phyloP scores from a whole-genome alignment of 2,888 invertebrate species.

The Kryphioiulus occultus region DNA sequence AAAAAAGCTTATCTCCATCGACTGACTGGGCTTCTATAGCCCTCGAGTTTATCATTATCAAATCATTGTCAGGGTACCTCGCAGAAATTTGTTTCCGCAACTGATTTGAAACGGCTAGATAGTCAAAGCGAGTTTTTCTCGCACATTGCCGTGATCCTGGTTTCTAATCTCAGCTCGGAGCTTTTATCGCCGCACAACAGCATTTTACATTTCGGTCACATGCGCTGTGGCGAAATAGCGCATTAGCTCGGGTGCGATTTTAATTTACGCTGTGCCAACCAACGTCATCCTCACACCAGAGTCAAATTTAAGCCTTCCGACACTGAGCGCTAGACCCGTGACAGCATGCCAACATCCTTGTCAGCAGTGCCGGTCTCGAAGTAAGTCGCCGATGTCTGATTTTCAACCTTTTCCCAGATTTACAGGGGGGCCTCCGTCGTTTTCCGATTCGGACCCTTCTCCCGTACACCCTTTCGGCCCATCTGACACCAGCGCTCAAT shows the following conservation, averaged over 20 bases:
- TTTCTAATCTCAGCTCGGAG: neutral
- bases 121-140: neutral
- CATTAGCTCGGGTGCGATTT: neutral
- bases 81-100: neutral
- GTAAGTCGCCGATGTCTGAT: neutral
- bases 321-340: too few relatives aligned
- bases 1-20: neutral
- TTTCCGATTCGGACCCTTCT: neutral
- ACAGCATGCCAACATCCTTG: neutral
- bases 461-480: neutral
- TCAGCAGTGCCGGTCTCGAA: neutral
- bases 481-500: constrained; percentile 15
- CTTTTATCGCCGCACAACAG: neutral
- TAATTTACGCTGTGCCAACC: neutral
- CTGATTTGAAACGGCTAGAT: neutral
- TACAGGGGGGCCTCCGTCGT: neutral
- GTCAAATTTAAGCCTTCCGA: too few relatives aligned
- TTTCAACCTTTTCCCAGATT: neutral
- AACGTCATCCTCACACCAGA: neutral
- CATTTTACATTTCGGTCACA: neutral
- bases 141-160: neutral
- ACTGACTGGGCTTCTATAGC: neutral
- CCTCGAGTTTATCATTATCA: neutral
- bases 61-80: neutral
- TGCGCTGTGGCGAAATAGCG: neutral